Conservation (phyloP, 64 coral and sea anemone genomes). For the Orbicella faveolata region DNA sequence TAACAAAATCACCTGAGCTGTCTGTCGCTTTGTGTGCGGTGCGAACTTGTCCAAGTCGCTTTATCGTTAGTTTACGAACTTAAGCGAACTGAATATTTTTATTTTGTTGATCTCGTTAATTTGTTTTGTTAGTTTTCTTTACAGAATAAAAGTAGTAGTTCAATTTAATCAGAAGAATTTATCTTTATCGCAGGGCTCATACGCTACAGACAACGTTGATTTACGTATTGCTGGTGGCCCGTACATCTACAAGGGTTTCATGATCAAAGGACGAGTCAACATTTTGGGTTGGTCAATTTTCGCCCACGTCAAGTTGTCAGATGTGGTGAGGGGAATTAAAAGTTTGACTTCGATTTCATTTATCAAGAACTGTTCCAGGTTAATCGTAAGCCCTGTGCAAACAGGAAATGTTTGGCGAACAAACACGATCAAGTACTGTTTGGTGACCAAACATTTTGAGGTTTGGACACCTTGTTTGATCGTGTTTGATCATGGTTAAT, state of each 20-base stretch:
- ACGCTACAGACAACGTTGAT: slow-evolving; percentile 77
- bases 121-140: no score
- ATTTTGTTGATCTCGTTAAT: no score
- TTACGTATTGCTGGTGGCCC: slow-evolving; percentile 81
- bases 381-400: not conserved
- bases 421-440: no score
- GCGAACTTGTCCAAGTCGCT: no score
- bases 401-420: not conserved
- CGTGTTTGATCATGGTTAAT: no score
- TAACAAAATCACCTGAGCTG: no score
- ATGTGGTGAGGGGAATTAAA: slow-evolving; percentile 51
- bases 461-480: no score
- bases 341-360: not conserved
- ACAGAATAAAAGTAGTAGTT: no score
- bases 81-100: no score
- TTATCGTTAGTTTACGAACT: no score
- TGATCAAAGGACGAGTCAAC: slow-evolving; percentile 86
- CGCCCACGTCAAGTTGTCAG: slow-evolving; percentile 72
- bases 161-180: not conserved
- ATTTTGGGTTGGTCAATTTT: slow-evolving; percentile 91
- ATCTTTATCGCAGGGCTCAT: slow-evolving; percentile 56
- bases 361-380: not conserved
- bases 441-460: no score
- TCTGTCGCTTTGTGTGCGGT: no score
- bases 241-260: slow-evolving; percentile 76